Evolutionary conservation across 2,888 invertebrate genomes (phyloP).

Genomic region (Cephus pygmeus): DNA sequence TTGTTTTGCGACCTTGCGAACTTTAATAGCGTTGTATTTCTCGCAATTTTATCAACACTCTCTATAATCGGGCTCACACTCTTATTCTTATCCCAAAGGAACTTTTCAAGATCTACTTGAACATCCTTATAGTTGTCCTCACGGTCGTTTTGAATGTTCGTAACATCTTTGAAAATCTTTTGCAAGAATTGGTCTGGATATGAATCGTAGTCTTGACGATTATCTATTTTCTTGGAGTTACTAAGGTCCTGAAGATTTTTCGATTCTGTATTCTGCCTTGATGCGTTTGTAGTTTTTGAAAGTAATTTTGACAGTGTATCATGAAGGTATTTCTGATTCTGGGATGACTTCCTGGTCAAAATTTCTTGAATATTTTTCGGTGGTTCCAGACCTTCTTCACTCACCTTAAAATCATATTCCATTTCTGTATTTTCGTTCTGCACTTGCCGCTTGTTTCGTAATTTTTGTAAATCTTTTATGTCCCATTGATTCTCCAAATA

Average conservation of each 20-base stretch:
- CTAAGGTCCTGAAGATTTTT: neutral
- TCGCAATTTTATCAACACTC: neutral
- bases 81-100: neutral
- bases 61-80: neutral
- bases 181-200: neutral
- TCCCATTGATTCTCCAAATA: neutral
- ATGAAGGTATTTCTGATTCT: neutral
- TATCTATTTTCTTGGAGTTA: neutral
- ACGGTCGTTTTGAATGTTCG: neutral
- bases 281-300: neutral
- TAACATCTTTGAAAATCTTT: neutral
- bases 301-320: neutral
- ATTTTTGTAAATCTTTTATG: neutral
- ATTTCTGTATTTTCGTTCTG: neutral
- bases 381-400: neutral
- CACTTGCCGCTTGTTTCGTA: neutral
- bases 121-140: neutral
- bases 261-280: neutral
- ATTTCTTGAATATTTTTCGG: neutral
- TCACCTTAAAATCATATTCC: neutral
- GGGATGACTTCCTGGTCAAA: neutral
- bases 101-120: neutral
- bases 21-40: neutral
- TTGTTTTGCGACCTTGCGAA: neutral
- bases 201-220: neutral